Conservation (phyloP, 2,113 vertebrate genomes). For the Rhea americana region DNA sequence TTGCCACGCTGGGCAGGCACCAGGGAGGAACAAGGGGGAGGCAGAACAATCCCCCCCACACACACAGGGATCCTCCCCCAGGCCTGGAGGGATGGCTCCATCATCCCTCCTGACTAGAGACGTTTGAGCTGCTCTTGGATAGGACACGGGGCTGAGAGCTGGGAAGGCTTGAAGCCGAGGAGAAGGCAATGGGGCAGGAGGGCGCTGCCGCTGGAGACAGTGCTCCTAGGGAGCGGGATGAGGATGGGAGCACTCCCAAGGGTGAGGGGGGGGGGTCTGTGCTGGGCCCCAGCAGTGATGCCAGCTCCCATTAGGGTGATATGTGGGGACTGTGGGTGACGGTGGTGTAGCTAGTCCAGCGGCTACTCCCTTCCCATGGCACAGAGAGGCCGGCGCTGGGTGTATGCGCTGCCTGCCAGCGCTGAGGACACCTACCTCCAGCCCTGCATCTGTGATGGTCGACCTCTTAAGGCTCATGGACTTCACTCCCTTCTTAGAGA, state of each 20-base stretch:
- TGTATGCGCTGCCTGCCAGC: rapidly evolving
- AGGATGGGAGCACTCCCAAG: neutral
- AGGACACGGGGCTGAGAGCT: neutral
- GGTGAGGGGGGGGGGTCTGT: neutral
- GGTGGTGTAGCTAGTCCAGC: too few relatives aligned
- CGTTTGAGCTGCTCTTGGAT: neutral
- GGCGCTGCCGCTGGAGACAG: neutral
- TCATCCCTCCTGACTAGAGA: too few relatives aligned
- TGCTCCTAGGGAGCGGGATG: neutral
- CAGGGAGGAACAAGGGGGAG: neutral
- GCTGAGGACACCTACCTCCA: conserved; percentile 84
- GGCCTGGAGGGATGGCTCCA: neutral
- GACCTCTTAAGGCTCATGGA: conserved; percentile 98
- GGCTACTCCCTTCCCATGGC: too few relatives aligned
- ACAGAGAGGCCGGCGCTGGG: too few relatives aligned
- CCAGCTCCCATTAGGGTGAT: neutral
- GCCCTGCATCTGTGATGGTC: conserved; percentile 94
- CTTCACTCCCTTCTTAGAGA: conserved; percentile 97
- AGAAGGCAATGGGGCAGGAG: neutral
- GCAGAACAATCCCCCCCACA: neutral
- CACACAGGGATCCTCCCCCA: neutral
- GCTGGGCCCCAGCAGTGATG: neutral
- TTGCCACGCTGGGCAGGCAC: neutral
- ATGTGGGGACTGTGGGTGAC: neutral
- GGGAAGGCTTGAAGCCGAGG: neutral